Conservation (phyloP, 2,797 vertebrate species). For the Fringilla coelebs region DNA sequence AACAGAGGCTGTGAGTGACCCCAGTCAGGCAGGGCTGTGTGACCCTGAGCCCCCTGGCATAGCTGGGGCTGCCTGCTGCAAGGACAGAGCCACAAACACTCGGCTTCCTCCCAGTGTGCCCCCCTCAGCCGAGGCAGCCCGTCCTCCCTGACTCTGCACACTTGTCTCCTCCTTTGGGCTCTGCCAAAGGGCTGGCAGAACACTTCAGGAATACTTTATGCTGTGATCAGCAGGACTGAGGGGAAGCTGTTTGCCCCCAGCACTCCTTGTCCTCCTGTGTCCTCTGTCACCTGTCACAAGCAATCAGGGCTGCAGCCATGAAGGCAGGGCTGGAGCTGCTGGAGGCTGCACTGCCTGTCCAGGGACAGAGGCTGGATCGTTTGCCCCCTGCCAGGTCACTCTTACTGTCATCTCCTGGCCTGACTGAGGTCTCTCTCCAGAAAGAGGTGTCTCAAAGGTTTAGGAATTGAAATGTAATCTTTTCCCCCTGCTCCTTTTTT, state of each 20-base stretch:
- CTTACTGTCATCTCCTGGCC: not conserved
- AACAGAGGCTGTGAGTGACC: not conserved
- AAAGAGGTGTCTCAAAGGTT: not conserved
- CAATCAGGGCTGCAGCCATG: not conserved
- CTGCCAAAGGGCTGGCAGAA: not conserved
- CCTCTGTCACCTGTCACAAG: conserved; percentile 52
- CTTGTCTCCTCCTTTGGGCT: not conserved
- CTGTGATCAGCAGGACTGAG: conserved; percentile 23
- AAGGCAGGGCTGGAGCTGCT: not conserved
- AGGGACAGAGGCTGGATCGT: not conserved
- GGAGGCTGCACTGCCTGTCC: no score
- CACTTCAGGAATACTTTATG: not conserved
- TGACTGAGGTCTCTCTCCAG: not conserved
- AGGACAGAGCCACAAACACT: not conserved
- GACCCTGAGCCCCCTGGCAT: rapidly evolving
- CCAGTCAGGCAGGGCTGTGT: not conserved
- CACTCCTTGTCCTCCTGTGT: conserved; percentile 5
- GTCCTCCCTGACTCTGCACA: not conserved
- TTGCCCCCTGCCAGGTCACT: not conserved
- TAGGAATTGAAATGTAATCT: not conserved
- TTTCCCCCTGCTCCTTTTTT: not conserved
- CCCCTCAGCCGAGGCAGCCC: not conserved
- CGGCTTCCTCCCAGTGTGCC: not conserved
- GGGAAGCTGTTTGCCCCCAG: not conserved
- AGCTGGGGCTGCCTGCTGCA: not conserved